Percentiles rank a stretch among this genome's conserved stretches.
Conservation (phyloP, 2,797 vertebrate species). For the Macrochelys suwanniensis region DNA sequence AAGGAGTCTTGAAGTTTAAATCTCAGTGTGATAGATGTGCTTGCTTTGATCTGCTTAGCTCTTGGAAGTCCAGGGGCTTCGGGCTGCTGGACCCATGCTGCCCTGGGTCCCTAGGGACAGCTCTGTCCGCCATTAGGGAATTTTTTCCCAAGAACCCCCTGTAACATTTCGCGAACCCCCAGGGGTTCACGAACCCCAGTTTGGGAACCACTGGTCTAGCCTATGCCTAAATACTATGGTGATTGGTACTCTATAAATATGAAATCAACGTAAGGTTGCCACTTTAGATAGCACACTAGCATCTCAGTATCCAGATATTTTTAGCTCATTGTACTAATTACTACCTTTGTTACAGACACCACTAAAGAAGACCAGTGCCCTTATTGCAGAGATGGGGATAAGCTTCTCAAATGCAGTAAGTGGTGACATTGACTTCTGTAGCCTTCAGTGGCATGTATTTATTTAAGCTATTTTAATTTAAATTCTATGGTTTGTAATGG, state of each 20-base stretch:
- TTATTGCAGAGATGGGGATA: slow-evolving; percentile 93
- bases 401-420: slow-evolving; percentile 93
- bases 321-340: neutral
- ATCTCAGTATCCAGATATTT: rapidly evolving
- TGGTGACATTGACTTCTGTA: neutral
- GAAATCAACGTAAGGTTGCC: neutral
- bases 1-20: no score
- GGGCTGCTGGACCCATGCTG: no score
- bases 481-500: neutral
- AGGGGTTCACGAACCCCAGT: no score
- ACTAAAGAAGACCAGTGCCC: slow-evolving; percentile 90
- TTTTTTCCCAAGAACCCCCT: no score
- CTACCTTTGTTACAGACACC: slow-evolving; percentile 86
- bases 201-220: no score
- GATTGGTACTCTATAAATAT: neutral
- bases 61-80: no score
- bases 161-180: no score
- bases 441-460: neutral
- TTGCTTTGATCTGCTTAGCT: no score
- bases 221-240: rapidly evolving
- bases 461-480: neutral
- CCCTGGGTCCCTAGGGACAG: no score
- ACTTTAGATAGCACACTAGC: neutral
- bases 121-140: no score
- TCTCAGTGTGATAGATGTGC: no score